Conservation (phyloP, 2,113 vertebrate genomes). For the Thalassarche chlororhynchos region DNA sequence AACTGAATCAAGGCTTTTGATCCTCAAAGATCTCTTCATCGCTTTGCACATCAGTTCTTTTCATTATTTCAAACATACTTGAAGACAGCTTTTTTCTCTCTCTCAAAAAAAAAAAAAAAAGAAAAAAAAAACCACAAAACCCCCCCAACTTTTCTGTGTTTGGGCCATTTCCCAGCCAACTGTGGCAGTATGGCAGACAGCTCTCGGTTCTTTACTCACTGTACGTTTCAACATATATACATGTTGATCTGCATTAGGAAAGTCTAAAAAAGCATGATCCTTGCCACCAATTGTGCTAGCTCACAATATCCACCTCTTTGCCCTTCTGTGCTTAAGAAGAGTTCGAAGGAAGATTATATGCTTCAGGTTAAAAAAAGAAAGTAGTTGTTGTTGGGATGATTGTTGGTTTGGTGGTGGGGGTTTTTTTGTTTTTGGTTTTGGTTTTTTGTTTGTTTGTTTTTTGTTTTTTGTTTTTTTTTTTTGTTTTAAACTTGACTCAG, state of each 20-base stretch:
- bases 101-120: neutral
- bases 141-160: neutral
- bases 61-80: conserved; percentile 65
- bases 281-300: neutral
- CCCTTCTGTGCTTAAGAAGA: neutral
- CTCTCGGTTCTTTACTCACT: neutral
- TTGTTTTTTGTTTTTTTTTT: neutral
- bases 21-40: conserved; percentile 71
- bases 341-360: conserved; percentile 42
- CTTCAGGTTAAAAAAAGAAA: conserved; percentile 54
- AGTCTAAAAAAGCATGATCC: neutral
- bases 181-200: neutral
- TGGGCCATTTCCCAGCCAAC: neutral
- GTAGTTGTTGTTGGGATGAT: conserved; percentile 25
- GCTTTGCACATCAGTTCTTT: conserved; percentile 62
- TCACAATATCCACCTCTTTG: neutral
- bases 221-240: neutral
- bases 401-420: neutral
- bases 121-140: too few relatives aligned
- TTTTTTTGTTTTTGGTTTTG: too few relatives aligned
- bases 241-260: neutral
- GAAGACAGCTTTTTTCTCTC: neutral
- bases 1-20: conserved; percentile 68
- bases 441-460: neutral
- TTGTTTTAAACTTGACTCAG: neutral